These are phyloP conservation scores for Cepaea nemoralis DNA, from an alignment of 1,140 invertebrate genomes.

Conservation along the genomic window DNA sequence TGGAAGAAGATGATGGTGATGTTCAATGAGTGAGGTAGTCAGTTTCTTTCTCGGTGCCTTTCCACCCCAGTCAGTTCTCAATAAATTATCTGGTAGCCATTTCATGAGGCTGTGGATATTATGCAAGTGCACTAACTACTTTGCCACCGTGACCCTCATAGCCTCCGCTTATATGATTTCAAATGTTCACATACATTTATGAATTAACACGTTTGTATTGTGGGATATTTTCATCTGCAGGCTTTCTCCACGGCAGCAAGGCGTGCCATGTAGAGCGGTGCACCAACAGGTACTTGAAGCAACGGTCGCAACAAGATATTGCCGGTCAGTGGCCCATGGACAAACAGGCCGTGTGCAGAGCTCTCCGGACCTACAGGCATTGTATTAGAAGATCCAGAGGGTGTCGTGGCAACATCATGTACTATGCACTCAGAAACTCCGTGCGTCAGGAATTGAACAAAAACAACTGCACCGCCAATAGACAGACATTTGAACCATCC, in stretches of 20 bases:
- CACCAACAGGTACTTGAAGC: slow-evolving; percentile 13
- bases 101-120: too few relatives aligned
- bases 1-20: too few relatives aligned
- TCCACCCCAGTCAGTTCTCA: too few relatives aligned
- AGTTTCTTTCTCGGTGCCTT: too few relatives aligned
- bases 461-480: slow-evolving; percentile 66
- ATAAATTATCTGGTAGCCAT: too few relatives aligned
- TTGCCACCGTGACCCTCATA: too few relatives aligned
- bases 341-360: slow-evolving; percentile 62
- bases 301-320: not conserved
- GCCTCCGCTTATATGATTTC: too few relatives aligned
- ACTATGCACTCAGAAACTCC: slow-evolving; percentile 64
- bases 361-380: slow-evolving; percentile 66
- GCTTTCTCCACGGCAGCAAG: slow-evolving; percentile 6
- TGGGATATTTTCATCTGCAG: slow-evolving; percentile 30
- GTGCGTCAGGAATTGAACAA: slow-evolving; percentile 62
- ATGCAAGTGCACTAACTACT: too few relatives aligned
- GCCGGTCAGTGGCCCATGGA: slow-evolving; percentile 43
- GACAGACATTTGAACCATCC: slow-evolving; percentile 45
- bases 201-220: too few relatives aligned
- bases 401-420: slow-evolving; percentile 72
- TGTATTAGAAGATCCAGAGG: slow-evolving; percentile 65
- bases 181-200: too few relatives aligned
- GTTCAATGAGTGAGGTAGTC: too few relatives aligned
- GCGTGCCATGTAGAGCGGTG: slow-evolving; percentile 42